Evolutionary conservation across 2,888 invertebrate genomes (phyloP), one percentile per base, ranked within the genome.

Genomic region (Lasioglossum oenotherae): DNA sequence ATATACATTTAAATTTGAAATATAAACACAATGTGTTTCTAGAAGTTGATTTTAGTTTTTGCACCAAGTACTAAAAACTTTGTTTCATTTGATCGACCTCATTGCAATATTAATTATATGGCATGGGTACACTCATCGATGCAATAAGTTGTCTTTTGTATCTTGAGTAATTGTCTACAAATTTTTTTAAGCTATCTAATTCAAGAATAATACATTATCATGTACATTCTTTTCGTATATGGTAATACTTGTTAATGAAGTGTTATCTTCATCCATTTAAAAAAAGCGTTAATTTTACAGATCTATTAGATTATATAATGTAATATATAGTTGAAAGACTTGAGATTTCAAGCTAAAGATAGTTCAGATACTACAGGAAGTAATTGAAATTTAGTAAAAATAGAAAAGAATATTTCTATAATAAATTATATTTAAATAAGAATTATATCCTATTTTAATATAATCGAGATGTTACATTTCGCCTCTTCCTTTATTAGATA

Each of bases 361-460:
- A 74, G 71, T 80, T 41, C 60, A 72, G 69, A 60, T 78, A 60
- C 14, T 46, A 60, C 64, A 73, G 53, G 16, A 53, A 67, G 78
- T 78, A 82, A 82, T 60, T 60, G 5, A 85, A 86, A 31, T 76
- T 76, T n/a, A 86, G 76, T 69, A 38, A 31, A 57, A 76, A 81
- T 81, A 64, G 71, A 74, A 78, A 69, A 46, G 35, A 53, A 41
- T 57, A 53, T 78, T 53, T 8, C 69, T 74, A 35, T 27, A 74
- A 35, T 69, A 41, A 46, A 80, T 78, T 79, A 41, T 38, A 79
- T 41, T 81, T 44, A 53, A 19, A 57, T 77, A n/a, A 38, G 46
- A 69, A 72, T 78, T 23, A 84, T 67, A 75, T 80, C 84, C 76
- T 60, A 76, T n/a, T 71, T 69, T 49, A 74, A 80, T 81, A 78